Conservation (phyloP, 2,113 vertebrate species). For the Canis aureus region DNA sequence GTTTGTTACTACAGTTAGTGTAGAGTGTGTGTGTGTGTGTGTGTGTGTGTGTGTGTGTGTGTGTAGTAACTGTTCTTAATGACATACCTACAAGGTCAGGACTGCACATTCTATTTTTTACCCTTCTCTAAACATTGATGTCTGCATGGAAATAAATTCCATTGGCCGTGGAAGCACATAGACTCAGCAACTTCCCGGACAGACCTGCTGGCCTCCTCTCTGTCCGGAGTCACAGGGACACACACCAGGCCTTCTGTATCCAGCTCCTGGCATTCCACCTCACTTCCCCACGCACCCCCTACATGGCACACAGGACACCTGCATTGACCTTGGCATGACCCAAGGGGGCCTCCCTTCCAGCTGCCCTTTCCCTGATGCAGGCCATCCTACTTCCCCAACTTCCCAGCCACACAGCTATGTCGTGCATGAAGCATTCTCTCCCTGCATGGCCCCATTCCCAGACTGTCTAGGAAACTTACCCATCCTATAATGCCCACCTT, state of each 20-base stretch:
- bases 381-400: not conserved
- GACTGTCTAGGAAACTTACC: not conserved
- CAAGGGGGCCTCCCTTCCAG: not conserved
- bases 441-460: not conserved
- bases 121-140: not conserved
- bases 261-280: not conserved
- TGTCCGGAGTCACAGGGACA: not conserved
- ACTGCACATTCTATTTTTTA: not conserved
- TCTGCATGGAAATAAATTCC: not conserved
- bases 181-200: no score
- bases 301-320: no score
- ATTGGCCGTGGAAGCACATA: not conserved
- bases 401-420: not conserved
- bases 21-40: no score
- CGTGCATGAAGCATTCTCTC: fast-evolving
- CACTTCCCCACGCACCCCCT: not conserved
- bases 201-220: not conserved
- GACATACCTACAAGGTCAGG: not conserved
- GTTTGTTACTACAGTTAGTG: no score
- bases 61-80: not conserved
- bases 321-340: not conserved
- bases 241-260: not conserved
- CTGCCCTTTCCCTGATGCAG: not conserved
- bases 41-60: no score
- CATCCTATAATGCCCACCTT: not conserved